Percentiles rank a stretch among this genome's conserved stretches.
Evolutionary conservation across 2,113 vertebrate genomes (phyloP).

Genomic region (Formicarius rufipectus): DNA sequence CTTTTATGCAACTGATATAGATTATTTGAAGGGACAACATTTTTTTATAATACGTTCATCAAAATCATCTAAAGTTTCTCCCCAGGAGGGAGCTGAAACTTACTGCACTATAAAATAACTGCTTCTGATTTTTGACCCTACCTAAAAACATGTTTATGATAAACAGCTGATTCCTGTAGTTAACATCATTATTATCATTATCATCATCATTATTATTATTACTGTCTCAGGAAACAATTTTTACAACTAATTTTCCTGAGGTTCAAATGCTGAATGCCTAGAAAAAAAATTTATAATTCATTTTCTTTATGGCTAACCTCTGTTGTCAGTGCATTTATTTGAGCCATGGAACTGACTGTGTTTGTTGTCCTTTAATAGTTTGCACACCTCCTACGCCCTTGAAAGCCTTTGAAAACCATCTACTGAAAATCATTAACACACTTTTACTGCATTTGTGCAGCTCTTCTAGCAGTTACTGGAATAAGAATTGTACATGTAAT

Average conservation of each 20-base stretch:
- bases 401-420: not conserved
- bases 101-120: not conserved
- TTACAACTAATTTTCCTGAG: not conserved
- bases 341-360: not conserved
- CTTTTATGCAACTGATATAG: not conserved
- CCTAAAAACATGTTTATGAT: not conserved
- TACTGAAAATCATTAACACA: not conserved
- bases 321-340: not conserved
- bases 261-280: not conserved
- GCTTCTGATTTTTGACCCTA: not conserved
- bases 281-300: not conserved
- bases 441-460: not conserved
- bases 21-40: not conserved
- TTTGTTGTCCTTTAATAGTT: not conserved
- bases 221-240: not conserved
- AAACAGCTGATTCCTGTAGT: not conserved
- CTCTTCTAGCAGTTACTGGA: not conserved
- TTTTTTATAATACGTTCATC: not conserved
- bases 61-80: not conserved
- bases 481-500: not conserved
- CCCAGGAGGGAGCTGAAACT: not conserved
- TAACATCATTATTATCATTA: not conserved
- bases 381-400: not conserved
- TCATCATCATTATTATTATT: not conserved
- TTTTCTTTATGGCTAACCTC: not conserved